Percentiles rank a stretch among this genome's conserved stretches.
Evolutionary conservation across 2,113 vertebrate species (phyloP).

Genomic region (Perognathus longimembris): DNA sequence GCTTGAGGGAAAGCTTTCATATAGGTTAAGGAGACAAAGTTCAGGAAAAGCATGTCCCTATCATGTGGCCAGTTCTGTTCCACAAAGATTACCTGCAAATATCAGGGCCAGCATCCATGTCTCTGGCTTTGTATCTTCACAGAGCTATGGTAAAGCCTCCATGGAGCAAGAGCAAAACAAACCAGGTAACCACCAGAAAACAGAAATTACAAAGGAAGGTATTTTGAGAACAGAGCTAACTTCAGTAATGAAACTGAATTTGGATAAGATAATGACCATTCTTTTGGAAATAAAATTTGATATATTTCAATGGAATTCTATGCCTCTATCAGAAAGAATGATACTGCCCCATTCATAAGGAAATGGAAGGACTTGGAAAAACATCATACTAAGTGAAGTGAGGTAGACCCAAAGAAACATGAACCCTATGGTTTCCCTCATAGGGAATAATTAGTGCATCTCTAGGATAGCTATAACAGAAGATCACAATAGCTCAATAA

Average conservation of each 20-base stretch:
- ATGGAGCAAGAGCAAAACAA: not conserved
- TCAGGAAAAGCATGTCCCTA: not conserved
- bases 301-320: too few species aligned
- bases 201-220: not conserved
- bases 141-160: not conserved
- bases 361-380: too few species aligned
- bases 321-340: too few species aligned
- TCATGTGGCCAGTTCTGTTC: not conserved
- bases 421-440: too few species aligned
- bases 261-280: constrained; percentile 12
- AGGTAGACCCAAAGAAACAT: too few species aligned
- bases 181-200: not conserved
- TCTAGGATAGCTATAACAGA: too few species aligned
- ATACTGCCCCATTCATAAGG: too few species aligned
- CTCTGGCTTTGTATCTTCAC: not conserved
- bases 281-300: not conserved
- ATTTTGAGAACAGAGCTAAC: not conserved
- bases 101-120: accelerated
- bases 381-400: too few species aligned
- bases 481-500: too few species aligned
- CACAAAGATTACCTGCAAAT: not conserved
- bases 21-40: not conserved
- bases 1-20: too few species aligned
- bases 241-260: not conserved
- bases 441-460: too few species aligned